Percentiles rank a stretch among this genome's conserved stretches.
Conservation (phyloP, 1,140 invertebrate species). For the Lucilia sericata region DNA sequence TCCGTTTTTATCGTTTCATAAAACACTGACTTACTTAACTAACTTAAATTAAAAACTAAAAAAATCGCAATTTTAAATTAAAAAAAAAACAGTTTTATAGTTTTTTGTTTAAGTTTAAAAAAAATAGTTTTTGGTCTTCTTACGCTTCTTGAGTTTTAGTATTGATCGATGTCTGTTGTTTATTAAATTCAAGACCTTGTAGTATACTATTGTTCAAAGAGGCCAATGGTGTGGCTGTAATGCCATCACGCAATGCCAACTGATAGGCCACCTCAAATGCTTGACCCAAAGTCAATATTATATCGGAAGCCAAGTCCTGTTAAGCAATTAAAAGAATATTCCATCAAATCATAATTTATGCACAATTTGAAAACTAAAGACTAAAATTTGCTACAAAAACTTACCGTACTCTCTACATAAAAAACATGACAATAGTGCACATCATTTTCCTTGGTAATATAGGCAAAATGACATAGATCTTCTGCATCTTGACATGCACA, state of each 20-base stretch:
- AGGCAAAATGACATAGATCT: slow-evolving; percentile 95
- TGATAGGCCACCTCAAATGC: slow-evolving; percentile 98
- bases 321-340: slow-evolving; percentile 35
- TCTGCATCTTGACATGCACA: slow-evolving; percentile 98
- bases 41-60: slow-evolving; percentile 1
- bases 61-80: not conserved
- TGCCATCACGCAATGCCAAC: slow-evolving; percentile 60
- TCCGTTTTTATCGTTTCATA: not conserved
- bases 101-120: not conserved
- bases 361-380: not conserved
- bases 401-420: slow-evolving; percentile 91
- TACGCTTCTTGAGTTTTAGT: slow-evolving; percentile 34
- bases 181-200: slow-evolving; percentile 52
- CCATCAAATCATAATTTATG: not conserved
- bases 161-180: not conserved
- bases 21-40: slow-evolving; percentile 9
- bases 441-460: slow-evolving; percentile 94
- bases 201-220: slow-evolving; percentile 59
- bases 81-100: not conserved
- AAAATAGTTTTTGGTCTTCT: slow-evolving; percentile 34
- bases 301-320: slow-evolving; percentile 96
- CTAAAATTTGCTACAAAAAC: slow-evolving; percentile 58
- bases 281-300: slow-evolving; percentile 95
- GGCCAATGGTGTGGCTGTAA: slow-evolving; percentile 55
- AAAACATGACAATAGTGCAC: slow-evolving; percentile 97